These are phyloP conservation scores for Homarus gammarus DNA, from an alignment of 2,888 invertebrate species.

Conservation along the genomic window DNA sequence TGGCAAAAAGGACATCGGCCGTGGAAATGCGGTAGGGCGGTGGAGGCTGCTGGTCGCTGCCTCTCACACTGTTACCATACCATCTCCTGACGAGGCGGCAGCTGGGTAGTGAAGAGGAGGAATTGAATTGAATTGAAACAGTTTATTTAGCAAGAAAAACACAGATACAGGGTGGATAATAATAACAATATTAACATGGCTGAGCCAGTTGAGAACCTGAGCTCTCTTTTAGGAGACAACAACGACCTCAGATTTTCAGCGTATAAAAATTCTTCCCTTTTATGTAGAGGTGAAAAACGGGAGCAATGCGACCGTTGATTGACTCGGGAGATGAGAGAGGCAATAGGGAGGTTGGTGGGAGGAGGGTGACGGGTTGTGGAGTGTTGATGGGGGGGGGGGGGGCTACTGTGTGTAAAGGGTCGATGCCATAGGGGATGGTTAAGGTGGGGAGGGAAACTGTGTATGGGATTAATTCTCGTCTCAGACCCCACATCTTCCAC, in stretches of 20 bases:
- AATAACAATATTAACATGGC: too few relatives aligned
- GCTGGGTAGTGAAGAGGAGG: too few relatives aligned
- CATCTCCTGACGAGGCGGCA: background rate
- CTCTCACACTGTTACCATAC: background rate
- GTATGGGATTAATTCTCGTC: background rate
- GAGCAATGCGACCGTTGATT: background rate
- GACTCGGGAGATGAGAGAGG: background rate
- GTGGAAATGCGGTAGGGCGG: background rate
- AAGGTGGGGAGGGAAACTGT: background rate
- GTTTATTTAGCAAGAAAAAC: too few relatives aligned
- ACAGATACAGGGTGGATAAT: too few relatives aligned
- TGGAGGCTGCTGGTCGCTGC: background rate
- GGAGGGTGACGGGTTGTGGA: background rate
- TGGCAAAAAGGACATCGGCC: conserved; percentile 24
- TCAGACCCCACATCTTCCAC: background rate
- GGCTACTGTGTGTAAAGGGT: background rate
- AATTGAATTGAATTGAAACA: too few relatives aligned
- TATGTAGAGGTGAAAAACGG: background rate
- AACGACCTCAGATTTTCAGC: too few relatives aligned
- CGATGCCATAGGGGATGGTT: background rate
- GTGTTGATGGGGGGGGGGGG: background rate
- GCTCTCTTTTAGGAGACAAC: too few relatives aligned
- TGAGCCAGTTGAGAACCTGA: too few relatives aligned
- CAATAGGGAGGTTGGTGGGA: background rate
- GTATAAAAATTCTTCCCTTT: too few relatives aligned